A percentile compares a stretch with the other conserved stretches of the same genome.
Evolutionary conservation across 2,797 vertebrate species (phyloP).

Genomic region (Micromesistius poutassou): DNA sequence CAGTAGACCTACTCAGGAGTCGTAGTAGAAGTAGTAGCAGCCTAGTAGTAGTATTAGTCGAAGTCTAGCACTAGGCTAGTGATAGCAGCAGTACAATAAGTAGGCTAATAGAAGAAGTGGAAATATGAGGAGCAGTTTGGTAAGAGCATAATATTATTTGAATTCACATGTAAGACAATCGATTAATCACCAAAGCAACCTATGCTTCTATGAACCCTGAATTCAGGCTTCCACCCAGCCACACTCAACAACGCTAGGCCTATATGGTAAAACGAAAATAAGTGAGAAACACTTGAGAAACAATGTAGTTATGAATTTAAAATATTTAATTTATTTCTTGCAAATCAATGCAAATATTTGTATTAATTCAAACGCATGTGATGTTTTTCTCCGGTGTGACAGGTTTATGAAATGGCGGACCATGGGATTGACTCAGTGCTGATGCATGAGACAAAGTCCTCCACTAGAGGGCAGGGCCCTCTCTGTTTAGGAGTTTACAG

Average conservation of each 20-base stretch:
- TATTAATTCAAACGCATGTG: not conserved
- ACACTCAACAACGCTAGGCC: not conserved
- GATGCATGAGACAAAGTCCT: constrained; percentile 24
- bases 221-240: not conserved
- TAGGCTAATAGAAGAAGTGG: not conserved
- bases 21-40: not conserved
- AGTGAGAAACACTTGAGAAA: not conserved
- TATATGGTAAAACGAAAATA: not conserved
- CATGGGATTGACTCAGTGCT: not conserved
- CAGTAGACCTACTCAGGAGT: not conserved
- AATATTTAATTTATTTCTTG: not conserved
- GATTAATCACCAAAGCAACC: not conserved
- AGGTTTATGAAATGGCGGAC: not conserved
- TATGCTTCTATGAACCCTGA: too few species aligned
- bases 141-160: not conserved
- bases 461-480: constrained; percentile 70
- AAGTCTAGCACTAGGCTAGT: not conserved
- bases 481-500: constrained; percentile 66
- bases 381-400: not conserved
- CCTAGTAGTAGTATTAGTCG: not conserved
- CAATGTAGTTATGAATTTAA: not conserved
- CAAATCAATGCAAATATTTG: not conserved
- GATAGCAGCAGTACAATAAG: not conserved
- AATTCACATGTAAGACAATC: not conserved
- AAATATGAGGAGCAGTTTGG: not conserved